Conservation (phyloP, 2,113 vertebrate genomes). For the Calyptomena viridis region DNA sequence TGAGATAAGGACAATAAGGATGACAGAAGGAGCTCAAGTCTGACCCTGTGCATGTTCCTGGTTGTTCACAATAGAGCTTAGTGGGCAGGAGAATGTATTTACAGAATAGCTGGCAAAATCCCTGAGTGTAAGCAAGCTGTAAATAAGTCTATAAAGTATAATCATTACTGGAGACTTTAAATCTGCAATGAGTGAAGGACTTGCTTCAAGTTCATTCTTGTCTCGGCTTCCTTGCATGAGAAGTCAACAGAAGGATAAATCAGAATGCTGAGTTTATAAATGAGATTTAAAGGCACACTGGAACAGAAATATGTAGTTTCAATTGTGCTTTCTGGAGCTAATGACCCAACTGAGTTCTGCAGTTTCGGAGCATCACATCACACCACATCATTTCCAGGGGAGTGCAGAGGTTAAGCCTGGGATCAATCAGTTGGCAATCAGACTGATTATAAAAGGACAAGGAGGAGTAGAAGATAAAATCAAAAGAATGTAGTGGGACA, state of each 20-base stretch:
- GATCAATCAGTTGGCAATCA: slow-evolving; percentile 63
- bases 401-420: slow-evolving; percentile 48
- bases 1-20: slow-evolving; percentile 22
- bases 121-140: slow-evolving; percentile 47
- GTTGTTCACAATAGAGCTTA: slow-evolving; percentile 47
- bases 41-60: slow-evolving; percentile 14
- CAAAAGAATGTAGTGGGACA: not conserved
- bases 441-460: slow-evolving; percentile 33
- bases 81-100: slow-evolving; percentile 28
- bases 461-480: slow-evolving; percentile 31
- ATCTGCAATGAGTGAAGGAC: slow-evolving; percentile 23
- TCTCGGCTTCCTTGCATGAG: slow-evolving; percentile 10
- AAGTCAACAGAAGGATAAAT: slow-evolving; percentile 55
- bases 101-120: slow-evolving; percentile 50
- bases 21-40: slow-evolving; percentile 3
- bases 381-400: not conserved
- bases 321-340: not conserved
- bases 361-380: slow-evolving; percentile 1
- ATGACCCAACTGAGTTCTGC: not conserved
- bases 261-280: slow-evolving; percentile 15
- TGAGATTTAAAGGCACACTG: not conserved
- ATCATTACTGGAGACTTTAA: slow-evolving; percentile 32
- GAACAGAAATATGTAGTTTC: not conserved
- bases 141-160: slow-evolving; percentile 32
- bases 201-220: slow-evolving; percentile 25